Conservation (phyloP, 2,113 vertebrate species). For the Nycticryphes semicollaris region DNA sequence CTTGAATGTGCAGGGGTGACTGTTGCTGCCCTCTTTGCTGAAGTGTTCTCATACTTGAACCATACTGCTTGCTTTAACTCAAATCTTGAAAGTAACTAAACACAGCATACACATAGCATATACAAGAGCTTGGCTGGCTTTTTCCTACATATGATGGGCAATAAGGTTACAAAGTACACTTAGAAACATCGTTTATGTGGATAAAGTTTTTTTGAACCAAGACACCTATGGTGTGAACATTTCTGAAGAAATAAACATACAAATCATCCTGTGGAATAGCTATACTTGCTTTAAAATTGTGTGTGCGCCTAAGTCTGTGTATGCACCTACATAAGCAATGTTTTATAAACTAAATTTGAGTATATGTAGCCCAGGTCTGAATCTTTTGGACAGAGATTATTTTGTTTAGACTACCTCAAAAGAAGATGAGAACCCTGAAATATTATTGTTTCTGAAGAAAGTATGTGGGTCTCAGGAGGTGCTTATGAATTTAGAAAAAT, state of each 20-base stretch:
- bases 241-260: not conserved
- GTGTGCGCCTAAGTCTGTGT: rapidly evolving
- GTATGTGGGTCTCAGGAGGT: not conserved
- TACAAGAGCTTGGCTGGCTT: not conserved
- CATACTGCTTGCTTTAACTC: rapidly evolving
- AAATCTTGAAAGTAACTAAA: too few relatives aligned
- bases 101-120: rapidly evolving
- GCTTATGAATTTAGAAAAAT: not conserved
- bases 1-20: not conserved
- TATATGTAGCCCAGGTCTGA: not conserved
- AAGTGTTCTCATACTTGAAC: too few relatives aligned
- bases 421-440: not conserved
- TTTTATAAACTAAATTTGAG: not conserved
- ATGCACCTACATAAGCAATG: not conserved
- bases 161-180: rapidly evolving
- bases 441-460: not conserved
- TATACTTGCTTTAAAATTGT: not conserved
- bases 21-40: not conserved
- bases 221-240: not conserved
- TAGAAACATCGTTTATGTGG: not conserved
- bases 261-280: not conserved
- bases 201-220: not conserved
- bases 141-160: not conserved
- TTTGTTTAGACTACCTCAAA: not conserved
- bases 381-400: not conserved